Base-by-base conservation (phyloP, 2,113 vertebrate genomes). In the Cyprinus carpio region DNA sequence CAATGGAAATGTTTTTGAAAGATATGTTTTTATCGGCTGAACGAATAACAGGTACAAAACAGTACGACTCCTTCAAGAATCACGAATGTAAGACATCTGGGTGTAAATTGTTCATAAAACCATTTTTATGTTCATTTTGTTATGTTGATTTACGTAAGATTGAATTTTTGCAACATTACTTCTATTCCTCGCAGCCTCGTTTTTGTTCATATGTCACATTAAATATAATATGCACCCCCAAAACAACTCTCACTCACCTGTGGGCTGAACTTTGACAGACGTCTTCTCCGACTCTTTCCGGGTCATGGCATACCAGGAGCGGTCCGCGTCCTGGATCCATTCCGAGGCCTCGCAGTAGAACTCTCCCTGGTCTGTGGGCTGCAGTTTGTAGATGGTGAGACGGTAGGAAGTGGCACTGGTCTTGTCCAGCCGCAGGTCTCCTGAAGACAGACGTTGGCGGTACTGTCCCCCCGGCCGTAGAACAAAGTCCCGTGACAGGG, bases 301-400 rank as follows among this genome's bases (percentile, higher is more conserved):
- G 23, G 97, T 98, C 96, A 99, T 96, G 87, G 97, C 92, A 0
- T 96, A 99, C 98, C 98, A 99, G 11, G 96, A 95, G 71, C 91
- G 93, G 3, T 99, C 97, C 0, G 97, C 92, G 81, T 99, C 98
- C 91, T 99, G 97, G 90, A 99, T 97, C 98, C 98, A 99, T 91
- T 99, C 97, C 0, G 96, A 94, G 0, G 97, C 98, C 92, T 99
- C 96, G 0, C 98, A 99, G 94, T 97, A 99, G 37, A 98, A 95
- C 89, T 96, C 94, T 40, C 98, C 98, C 90, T 98, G 96, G 93
- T 99, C 98, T 0, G 94, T 92, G 0, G 97, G 96, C 93, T 99
- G 98, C 67, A 99, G 94, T 92, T 95, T 96, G 91, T 97, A 98
- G 90, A 99, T 92, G 89, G 96, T 99, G 82, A 99, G 95, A 43